Evolutionary conservation across 2,888 invertebrate genomes (phyloP), one percentile per base, ranked within the genome.

Genomic region (Pelosia muscerda): DNA sequence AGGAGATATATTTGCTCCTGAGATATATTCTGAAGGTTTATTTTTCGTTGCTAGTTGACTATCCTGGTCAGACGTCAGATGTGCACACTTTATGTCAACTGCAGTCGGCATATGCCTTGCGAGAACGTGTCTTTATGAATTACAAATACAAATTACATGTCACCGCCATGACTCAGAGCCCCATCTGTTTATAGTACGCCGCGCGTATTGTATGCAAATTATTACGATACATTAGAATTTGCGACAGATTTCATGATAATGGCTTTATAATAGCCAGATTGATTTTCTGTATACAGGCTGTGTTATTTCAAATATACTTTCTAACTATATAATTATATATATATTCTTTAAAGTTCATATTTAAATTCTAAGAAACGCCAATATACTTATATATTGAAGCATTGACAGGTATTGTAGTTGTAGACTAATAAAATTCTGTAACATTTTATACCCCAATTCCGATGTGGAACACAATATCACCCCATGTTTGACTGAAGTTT

Each of bases 151-250:
- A 65, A 79, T 73, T 72, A 78, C 76, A 74, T 63, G 81, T 73
- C 72, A 19, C 59, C 59, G 19, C 60, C 53, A 74, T 87, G 85
- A 88, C 74, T 86, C 86, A 86, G 60, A 70, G 75, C 69, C 71
- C 73, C 83, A 83, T 84, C 77, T 83, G 86, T 86, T 82, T 82
- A 79, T 77, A 69, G 69, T 78, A 78, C 80, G 65, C 79, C 81
- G 80, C 78, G 71, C 68, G 83, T 83, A 92, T 92, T 92, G 92
- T 92, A 91, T 92, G 91, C 85, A 83, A 92, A 92, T 92, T 74
- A 69, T 69, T 62, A 76, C 76, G 75, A 85, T 73, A 63, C 69
- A 71, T 86, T 84, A 81, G 81, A 78, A 86, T 87, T 85, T 83
- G 78, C 81, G 72, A 80, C 79, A 79, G 75, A 79, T 79, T 71